These are phyloP conservation scores for Leptopilina boulardi DNA, from an alignment of 1,140 invertebrate species.

Conservation along the genomic window DNA sequence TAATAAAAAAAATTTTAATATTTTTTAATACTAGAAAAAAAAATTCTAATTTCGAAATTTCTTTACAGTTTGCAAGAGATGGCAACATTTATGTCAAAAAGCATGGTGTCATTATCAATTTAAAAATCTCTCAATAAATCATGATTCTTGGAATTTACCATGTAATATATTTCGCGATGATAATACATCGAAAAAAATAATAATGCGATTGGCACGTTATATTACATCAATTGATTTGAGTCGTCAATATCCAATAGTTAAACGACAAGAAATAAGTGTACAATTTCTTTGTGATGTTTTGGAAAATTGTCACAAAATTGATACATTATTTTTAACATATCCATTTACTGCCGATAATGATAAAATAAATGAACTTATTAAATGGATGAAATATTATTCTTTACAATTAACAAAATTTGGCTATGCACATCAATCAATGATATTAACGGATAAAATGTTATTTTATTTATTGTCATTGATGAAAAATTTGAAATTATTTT, in stretches of 20 bases:
- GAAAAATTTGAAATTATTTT: neutral
- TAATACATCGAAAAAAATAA: neutral
- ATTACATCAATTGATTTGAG: neutral
- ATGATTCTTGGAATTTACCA: neutral
- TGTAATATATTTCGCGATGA: neutral
- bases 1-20: too few species aligned
- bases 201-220: neutral
- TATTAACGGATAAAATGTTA: neutral
- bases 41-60: too few species aligned
- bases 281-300: neutral
- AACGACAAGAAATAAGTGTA: neutral
- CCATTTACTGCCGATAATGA: neutral
- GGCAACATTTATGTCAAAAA: neutral
- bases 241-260: neutral
- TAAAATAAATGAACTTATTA: neutral
- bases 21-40: too few species aligned
- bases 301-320: neutral
- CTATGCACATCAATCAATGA: neutral
- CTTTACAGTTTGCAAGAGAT: constrained; percentile 3
- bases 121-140: neutral
- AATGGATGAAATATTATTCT: neutral
- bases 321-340: neutral
- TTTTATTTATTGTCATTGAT: neutral
- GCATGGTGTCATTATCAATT: constrained; percentile 9
- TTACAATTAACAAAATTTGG: constrained; percentile 7